A percentile compares a stretch with the other conserved stretches of the same genome.
phyloP scores from a whole-genome alignment of 1,140 invertebrate genomes.

The Cyclargus thomasi region DNA sequence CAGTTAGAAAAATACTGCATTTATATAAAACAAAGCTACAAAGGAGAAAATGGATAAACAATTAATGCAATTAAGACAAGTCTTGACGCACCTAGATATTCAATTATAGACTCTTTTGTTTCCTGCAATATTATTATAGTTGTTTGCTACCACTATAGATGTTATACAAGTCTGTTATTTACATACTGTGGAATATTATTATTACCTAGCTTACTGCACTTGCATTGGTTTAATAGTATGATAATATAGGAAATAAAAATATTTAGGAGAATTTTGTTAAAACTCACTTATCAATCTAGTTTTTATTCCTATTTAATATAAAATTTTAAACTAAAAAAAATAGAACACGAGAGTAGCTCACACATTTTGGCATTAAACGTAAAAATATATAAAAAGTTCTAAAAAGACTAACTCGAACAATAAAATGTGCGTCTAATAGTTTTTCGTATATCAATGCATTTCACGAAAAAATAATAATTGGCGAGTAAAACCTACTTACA shows the following conservation, averaged over 20 bases:
- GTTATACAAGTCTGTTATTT: no score
- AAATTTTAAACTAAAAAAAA: no score
- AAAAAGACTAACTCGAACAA: not conserved
- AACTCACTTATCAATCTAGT: no score
- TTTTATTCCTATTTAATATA: no score
- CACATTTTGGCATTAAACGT: not conserved
- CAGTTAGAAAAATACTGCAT: not conserved
- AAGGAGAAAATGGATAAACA: not conserved
- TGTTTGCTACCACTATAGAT: not conserved
- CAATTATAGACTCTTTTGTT: not conserved
- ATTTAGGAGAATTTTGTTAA: no score
- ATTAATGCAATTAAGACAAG: not conserved
- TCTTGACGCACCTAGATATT: not conserved
- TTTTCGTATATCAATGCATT: slow-evolving; percentile 24
- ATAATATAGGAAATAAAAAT: no score
- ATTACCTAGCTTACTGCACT: no score
- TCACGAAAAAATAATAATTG: slow-evolving; percentile 39
- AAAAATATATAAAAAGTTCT: not conserved
- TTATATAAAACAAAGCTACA: not conserved
- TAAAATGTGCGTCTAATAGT: slow-evolving; percentile 14
- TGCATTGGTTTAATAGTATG: no score
- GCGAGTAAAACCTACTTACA: slow-evolving; percentile 41
- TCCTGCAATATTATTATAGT: not conserved
- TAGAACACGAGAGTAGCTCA: no score
- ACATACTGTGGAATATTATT: no score